phyloP scores from a whole-genome alignment of 2,113 vertebrate genomes.

The Cephalopholis sonnerati region DNA sequence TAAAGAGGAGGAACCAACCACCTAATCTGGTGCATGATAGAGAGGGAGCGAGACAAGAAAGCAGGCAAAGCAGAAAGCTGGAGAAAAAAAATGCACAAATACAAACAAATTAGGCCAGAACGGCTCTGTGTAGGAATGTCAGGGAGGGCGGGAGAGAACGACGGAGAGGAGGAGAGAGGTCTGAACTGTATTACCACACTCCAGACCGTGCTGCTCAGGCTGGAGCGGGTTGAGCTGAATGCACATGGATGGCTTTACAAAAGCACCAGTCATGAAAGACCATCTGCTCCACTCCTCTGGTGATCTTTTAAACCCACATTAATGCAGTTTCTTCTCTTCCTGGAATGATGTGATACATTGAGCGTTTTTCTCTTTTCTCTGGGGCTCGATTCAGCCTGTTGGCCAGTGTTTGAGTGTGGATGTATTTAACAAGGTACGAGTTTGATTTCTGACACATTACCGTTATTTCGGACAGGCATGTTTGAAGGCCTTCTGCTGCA shows the following conservation, averaged over 20 bases:
- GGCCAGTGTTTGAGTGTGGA: constrained; percentile 48
- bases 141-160: constrained; percentile 54
- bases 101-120: constrained; percentile 75
- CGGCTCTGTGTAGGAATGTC: constrained; percentile 67
- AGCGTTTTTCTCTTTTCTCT: constrained; percentile 42
- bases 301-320: constrained; percentile 70
- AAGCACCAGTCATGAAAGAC: constrained; percentile 72
- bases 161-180: constrained; percentile 53
- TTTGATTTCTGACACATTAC: constrained; percentile 46
- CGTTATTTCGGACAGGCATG: constrained; percentile 26
- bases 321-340: constrained; percentile 53
- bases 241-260: constrained; percentile 67
- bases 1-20: constrained; percentile 67
- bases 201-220: constrained; percentile 58
- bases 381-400: constrained; percentile 44
- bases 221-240: constrained; percentile 57
- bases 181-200: constrained; percentile 65
- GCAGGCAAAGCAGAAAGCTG: constrained; percentile 44
- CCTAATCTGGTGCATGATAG: constrained; percentile 66
- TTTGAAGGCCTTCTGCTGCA: constrained; percentile 44
- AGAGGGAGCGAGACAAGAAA: constrained; percentile 48
- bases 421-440: constrained; percentile 60
- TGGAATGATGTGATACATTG: constrained; percentile 52
- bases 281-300: constrained; percentile 74
- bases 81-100: constrained; percentile 66